Evolutionary conservation across 2,113 vertebrate genomes (phyloP).

Genomic region (Leptocoma aspasia): DNA sequence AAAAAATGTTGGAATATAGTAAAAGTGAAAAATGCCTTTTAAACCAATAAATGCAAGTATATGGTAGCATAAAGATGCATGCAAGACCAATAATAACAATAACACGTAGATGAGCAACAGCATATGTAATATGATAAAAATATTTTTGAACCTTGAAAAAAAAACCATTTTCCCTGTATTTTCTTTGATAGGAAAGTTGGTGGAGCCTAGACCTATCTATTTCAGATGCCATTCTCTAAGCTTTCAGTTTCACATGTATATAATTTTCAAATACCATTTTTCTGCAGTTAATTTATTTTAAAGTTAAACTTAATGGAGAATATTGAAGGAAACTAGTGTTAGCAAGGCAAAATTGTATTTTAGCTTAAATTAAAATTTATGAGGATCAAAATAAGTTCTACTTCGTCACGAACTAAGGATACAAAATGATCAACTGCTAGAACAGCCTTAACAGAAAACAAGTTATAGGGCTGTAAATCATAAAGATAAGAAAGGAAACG

Average conservation of each 20-base stretch:
- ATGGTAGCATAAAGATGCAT: background rate
- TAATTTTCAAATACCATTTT: background rate
- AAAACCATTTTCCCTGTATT: background rate
- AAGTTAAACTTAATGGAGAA: background rate
- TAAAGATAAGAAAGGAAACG: background rate
- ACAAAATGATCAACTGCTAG: background rate
- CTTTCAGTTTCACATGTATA: background rate
- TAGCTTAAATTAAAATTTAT: background rate
- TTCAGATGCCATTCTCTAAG: background rate
- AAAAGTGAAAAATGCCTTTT: background rate
- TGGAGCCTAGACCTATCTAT: background rate
- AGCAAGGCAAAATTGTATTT: background rate
- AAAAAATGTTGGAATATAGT: accelerated
- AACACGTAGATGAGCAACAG: background rate
- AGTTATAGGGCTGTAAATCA: background rate
- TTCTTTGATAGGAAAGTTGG: background rate
- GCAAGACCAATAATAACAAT: background rate
- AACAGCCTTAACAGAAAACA: background rate
- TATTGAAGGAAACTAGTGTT: background rate
- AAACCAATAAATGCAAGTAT: background rate
- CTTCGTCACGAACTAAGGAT: background rate
- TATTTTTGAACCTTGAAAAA: background rate
- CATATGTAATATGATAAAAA: background rate
- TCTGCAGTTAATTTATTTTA: background rate
- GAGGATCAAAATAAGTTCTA: background rate